Evolutionary conservation across 2,113 vertebrate genomes (phyloP), one percentile per base, ranked within the genome.

Genomic region (Pica pica): DNA sequence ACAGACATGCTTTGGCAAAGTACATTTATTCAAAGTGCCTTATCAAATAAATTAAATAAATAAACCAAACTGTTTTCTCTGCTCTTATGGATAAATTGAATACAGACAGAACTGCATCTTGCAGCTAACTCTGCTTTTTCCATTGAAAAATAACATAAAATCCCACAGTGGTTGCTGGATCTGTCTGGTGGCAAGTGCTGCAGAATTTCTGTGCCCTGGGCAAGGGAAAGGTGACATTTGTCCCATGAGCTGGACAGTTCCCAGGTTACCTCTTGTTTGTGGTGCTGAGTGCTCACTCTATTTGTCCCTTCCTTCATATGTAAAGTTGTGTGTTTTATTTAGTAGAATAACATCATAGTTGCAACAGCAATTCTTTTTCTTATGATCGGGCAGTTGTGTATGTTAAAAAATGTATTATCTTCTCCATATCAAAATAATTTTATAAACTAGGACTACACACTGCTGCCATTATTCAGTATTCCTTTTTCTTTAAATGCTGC

Each of bases 11-110:
- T 84, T 90, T 96, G 91, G 91, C 92, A 94, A 92, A 92, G 60
- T 67, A 49, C 64, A 33, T 47, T 69, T 67, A 50, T 65, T 87
- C 92, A 28, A 69, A 95, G 83, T 76, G 83, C 92, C 94, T 93
- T 89, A 83, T 89, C 94, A 95, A 94, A 93, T 87, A 77, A 83
- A 96, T 87, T 19, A 95, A 84, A 96, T 92, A 91, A 95, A 89
- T 96, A 83, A 89, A 92, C 14, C 80, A 84, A 79, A 89, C 89
- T 83, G 56, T 64, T 61, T 89, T 46, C 35, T 90, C 71, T 95
- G 85, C 75, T 94, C 69, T 68, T 53, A 44, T 13, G 73, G 83
- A 52, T 90, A 68, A 74, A 91, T 82, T 67, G 53, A 90, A 31
- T 75, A 20, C 81, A 86, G 90, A 81, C 27, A 83, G 90, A 93